Evolutionary conservation across 2,888 invertebrate genomes (phyloP).

Genomic region (Synergus gifuensis): DNA sequence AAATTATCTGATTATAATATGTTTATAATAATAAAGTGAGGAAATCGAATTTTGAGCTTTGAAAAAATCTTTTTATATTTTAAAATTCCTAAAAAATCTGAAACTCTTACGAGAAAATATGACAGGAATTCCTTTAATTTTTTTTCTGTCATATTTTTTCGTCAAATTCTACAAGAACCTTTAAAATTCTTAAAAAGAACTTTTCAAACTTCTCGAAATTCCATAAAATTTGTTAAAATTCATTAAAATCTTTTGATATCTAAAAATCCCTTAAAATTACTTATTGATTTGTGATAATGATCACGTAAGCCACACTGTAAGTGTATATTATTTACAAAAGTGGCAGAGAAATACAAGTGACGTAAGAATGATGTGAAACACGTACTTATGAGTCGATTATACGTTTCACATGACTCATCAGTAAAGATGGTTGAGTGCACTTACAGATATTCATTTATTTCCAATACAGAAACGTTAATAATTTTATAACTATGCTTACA

Average conservation of each 20-base stretch:
- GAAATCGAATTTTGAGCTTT: background rate
- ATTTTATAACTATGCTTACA: too few relatives aligned
- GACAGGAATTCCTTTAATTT: too few relatives aligned
- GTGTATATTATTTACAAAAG: background rate
- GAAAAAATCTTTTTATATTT: too few relatives aligned
- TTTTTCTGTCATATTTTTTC: too few relatives aligned
- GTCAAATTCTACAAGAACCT: too few relatives aligned
- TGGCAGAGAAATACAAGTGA: background rate
- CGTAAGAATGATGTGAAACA: slow-evolving; percentile 5
- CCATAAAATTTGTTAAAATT: too few relatives aligned
- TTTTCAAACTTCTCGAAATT: too few relatives aligned
- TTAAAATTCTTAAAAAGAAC: too few relatives aligned
- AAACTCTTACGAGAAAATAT: too few relatives aligned
- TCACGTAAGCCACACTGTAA: background rate
- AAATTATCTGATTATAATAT: too few relatives aligned
- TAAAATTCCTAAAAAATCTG: too few relatives aligned
- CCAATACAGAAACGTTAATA: background rate
- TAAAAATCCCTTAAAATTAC: background rate
- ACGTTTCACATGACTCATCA: background rate
- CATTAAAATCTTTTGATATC: background rate
- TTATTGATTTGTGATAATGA: background rate
- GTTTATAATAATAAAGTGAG: background rate
- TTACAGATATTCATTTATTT: background rate
- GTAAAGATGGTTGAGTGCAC: slow-evolving; percentile 5
- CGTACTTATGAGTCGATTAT: background rate